Conservation (phyloP, 2,888 invertebrate species). For the Dolichopus griseipennis region DNA sequence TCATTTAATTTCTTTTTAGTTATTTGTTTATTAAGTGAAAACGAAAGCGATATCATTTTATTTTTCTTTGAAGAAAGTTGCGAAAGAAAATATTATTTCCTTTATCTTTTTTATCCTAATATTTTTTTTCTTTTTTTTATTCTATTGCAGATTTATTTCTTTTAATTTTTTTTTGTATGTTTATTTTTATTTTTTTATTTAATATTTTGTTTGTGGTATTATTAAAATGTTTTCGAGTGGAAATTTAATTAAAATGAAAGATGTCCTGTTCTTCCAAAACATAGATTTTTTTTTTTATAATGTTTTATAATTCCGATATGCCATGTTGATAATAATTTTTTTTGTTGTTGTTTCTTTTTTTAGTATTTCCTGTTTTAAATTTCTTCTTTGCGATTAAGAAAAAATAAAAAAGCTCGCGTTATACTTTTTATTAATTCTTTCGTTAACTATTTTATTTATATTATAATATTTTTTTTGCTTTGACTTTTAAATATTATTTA, state of each 20-base stretch:
- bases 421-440: too few species aligned
- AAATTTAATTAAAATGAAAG: slow-evolving; percentile 1
- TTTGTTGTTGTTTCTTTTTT: neutral
- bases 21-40: neutral
- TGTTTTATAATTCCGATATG: neutral
- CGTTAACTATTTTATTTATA: too few species aligned
- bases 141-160: too few species aligned
- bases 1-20: too few species aligned
- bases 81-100: neutral
- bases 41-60: neutral
- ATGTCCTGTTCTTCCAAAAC: neutral
- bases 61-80: neutral
- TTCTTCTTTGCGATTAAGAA: neutral
- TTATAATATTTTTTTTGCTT: too few species aligned
- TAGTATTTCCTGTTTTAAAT: neutral
- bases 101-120: neutral
- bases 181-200: too few species aligned
- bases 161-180: too few species aligned
- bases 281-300: too few species aligned
- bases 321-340: neutral
- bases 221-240: slow-evolving; percentile 6
- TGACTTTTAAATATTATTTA: too few species aligned
- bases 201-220: neutral
- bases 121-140: neutral
- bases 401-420: too few species aligned